Base-by-base conservation (phyloP, 2,888 invertebrate genomes). In the Tridacna crocea region DNA sequence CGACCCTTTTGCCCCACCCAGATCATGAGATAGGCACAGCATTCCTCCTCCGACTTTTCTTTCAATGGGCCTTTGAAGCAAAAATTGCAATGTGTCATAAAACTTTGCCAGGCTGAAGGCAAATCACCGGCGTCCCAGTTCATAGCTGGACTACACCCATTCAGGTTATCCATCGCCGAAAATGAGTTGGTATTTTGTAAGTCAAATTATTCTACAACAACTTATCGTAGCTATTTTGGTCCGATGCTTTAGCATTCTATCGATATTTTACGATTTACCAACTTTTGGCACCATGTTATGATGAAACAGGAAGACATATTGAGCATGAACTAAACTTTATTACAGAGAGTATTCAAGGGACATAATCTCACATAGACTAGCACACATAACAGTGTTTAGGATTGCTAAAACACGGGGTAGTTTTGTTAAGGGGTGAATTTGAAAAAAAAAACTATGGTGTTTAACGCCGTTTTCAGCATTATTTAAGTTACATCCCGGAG, bases 1-100 rank as follows among this genome's bases (percentile, higher is more conserved):
- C 83, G 58, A 0, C 83, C 88, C 58, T 81, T 82, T 26, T 85
- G 74, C 24, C 87, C 84, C 15, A 82, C 80, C 85, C 85, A 87
- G 0, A 85, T 36, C 79, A 88, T 81, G 0, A 86, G 55, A 55
- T 88, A 88, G 12, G 58, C 66, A 58, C 78, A 82, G 60, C 79
- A 72, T 63, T 79, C 84, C 17, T n/a, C n/a, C n/a, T 60, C 75
- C 13, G 65, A 13, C 58, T 78, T 80, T 8, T 65, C 58, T 24
- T 82, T 85, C 3, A 87, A 51, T 0, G 84, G 85, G 13, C 88
- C 84, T 51, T 70, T 72, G 65, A 88, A 87, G 78, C 81, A 75
- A 46, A 88, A 82, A 22, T 83, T 47, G 0, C 58, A 51, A 47
- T 85, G 86, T 12, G 48, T 19, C 55, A 77, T 63, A 47, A 88